Conservation (phyloP, 1,140 invertebrate genomes). For the Euura saliciscinereae region DNA sequence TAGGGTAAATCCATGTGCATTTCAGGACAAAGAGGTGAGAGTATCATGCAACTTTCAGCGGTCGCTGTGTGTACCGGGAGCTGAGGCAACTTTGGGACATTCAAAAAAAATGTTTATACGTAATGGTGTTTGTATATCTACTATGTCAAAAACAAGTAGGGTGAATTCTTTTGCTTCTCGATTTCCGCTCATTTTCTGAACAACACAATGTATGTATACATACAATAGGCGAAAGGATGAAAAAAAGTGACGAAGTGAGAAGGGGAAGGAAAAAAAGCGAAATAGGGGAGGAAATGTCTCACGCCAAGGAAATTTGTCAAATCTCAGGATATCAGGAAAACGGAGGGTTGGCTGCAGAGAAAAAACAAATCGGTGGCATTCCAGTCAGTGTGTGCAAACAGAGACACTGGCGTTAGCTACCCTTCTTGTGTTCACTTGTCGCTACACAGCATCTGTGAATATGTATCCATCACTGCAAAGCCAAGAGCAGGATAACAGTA, state of each 20-base stretch:
- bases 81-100: no score
- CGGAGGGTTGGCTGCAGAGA: not conserved
- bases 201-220: not conserved
- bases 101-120: no score
- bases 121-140: no score
- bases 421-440: not conserved
- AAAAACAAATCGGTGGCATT: not conserved
- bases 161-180: no score
- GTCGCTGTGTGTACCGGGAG: no score
- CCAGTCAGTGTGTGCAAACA: not conserved
- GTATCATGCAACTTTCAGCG: no score
- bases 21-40: no score
- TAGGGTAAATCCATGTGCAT: no score
- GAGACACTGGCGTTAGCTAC: not conserved
- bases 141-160: no score
- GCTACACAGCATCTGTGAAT: not conserved
- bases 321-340: not conserved
- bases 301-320: not conserved
- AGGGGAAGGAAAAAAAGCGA: not conserved
- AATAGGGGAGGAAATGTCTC: not conserved
- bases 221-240: not conserved
- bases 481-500: no score
- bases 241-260: not conserved
- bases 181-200: not conserved
- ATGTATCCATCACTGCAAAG: no score